These are phyloP conservation scores for Alcis repandata DNA, from an alignment of 2,888 invertebrate species.

Conservation along the genomic window DNA sequence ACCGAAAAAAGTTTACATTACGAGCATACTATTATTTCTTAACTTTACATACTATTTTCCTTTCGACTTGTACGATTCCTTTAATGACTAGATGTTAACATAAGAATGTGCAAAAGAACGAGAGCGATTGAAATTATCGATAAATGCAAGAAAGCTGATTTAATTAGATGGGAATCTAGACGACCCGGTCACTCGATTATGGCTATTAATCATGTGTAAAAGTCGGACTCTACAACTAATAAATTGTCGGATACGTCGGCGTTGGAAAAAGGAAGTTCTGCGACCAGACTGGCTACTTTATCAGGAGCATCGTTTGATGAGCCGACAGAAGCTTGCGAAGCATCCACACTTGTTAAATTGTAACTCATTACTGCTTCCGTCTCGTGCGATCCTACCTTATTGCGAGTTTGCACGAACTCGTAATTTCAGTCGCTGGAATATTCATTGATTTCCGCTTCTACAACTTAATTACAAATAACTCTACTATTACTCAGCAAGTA, in stretches of 20 bases:
- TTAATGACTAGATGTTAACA: slow-evolving; percentile 56
- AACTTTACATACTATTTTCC: slow-evolving; percentile 47
- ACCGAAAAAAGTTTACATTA: slow-evolving; percentile 22
- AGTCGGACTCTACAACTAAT: slow-evolving; percentile 46
- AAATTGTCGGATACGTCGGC: slow-evolving; percentile 53
- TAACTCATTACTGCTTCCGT: slow-evolving; percentile 41
- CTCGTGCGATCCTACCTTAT: slow-evolving; percentile 25
- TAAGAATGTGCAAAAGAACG: slow-evolving; percentile 56
- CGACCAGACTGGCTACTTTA: slow-evolving; percentile 27
- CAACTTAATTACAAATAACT: slow-evolving; percentile 26
- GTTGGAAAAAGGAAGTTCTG: slow-evolving; percentile 28
- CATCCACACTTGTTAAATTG: slow-evolving; percentile 30
- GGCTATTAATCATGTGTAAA: slow-evolving; percentile 69
- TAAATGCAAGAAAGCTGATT: slow-evolving; percentile 70
- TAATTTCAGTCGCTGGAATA: slow-evolving; percentile 25
- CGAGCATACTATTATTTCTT: slow-evolving; percentile 44
- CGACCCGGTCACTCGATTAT: slow-evolving; percentile 72
- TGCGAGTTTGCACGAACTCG: slow-evolving; percentile 16
- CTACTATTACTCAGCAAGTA: neutral
- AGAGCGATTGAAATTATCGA: slow-evolving; percentile 57
- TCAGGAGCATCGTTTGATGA: slow-evolving; percentile 45
- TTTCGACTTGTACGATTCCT: slow-evolving; percentile 50
- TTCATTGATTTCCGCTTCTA: slow-evolving; percentile 41
- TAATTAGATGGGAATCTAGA: slow-evolving; percentile 76
- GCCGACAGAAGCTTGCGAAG: slow-evolving; percentile 34